phyloP scores from a whole-genome alignment of 2,113 vertebrate species.

The Rhinoderma darwinii region DNA sequence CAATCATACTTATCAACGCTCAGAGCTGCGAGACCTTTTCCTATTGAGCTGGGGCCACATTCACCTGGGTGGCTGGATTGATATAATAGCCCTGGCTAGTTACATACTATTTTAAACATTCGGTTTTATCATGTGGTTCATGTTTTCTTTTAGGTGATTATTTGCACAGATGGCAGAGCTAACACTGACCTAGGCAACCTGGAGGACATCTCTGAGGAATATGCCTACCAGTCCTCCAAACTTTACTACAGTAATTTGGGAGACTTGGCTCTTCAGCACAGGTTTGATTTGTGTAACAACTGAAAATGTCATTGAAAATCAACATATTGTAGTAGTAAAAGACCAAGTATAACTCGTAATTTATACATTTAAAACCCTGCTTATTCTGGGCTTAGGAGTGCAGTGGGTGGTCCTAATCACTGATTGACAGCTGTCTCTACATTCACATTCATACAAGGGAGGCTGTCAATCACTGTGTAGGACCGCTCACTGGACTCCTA shows the following conservation, averaged over 20 bases:
- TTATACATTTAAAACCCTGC: too few relatives aligned
- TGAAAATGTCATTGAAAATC: too few relatives aligned
- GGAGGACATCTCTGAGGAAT: conserved; percentile 66
- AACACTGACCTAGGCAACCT: conserved; percentile 77
- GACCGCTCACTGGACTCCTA: too few relatives aligned
- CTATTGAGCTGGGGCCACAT: neutral
- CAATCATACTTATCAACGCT: neutral
- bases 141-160: conserved; percentile 72
- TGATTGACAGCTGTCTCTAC: too few relatives aligned
- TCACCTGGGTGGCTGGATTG: neutral
- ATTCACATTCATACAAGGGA: too few relatives aligned
- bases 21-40: neutral
- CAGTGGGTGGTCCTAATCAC: too few relatives aligned
- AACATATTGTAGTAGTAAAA: too few relatives aligned
- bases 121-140: neutral
- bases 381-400: too few relatives aligned
- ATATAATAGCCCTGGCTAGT: neutral
- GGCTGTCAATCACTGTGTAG: too few relatives aligned
- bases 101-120: neutral
- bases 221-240: conserved; percentile 38
- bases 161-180: conserved; percentile 78
- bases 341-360: too few relatives aligned
- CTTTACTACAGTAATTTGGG: conserved; percentile 75
- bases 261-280: conserved; percentile 53
- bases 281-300: conserved; percentile 12